Base-by-base conservation (phyloP, 2,888 invertebrate species). In the Trachelus stipa region DNA sequence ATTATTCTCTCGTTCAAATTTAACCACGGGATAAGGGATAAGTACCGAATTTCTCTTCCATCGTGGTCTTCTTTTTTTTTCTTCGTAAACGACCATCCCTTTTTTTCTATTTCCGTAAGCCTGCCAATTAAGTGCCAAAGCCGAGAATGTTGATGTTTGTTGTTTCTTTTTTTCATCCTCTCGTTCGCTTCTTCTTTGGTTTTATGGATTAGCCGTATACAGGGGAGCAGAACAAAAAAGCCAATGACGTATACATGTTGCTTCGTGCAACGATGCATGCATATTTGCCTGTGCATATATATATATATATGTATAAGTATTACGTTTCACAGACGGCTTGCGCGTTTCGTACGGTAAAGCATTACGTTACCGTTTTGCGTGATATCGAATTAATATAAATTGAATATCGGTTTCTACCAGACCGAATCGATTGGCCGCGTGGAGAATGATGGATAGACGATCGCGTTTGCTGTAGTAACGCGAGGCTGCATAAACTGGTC, bases 1-100 rank as follows among this genome's bases (percentile, higher is more conserved):
- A 84, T 85, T 85, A 84, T 81, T 80, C 78, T 79, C 81, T 80
- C 81, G 80, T 83, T 83, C 85, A 86, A 85, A 85, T 84, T 84
- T 83, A 83, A 81, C 83, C 84, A 80, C 84, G 79, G 82, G 84
- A 83, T 85, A 83, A 83, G 79, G 79, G 81, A 82, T 85, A 85
- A 83, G 85, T 83, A 82, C 79, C 85, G 80, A 82, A 82, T 79
- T 84, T 80, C 69, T 79, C 76, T 74, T 73, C 77, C 69, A 30
- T 75, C 34, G 23, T 56, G 23, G 2, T 15, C 76, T 40, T 40
- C 71, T 34, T n/a, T 56, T n/a, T 40, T 37, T 30, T 40, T 68
- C 74, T 73, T 56, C 4, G 71, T 30, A 9, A 71, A 23, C 71
- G 33, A 31, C 71, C 34, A 33, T 23, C 71, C 71, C 12, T 12